Conservation (phyloP, 2,797 vertebrate species). For the Pygocentrus nattereri region DNA sequence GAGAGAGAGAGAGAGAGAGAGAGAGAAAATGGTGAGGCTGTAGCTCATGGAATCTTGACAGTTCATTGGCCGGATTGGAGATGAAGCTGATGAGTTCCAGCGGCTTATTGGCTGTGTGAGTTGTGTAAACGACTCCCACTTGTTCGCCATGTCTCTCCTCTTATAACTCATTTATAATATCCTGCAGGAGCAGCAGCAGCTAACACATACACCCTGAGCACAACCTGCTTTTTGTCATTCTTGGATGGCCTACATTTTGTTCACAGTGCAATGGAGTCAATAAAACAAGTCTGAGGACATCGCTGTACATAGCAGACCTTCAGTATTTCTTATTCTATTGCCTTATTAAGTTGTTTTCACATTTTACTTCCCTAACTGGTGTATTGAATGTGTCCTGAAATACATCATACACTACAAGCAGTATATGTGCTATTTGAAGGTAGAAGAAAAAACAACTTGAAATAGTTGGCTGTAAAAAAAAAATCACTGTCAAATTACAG, state of each 20-base stretch:
- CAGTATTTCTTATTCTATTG: not conserved
- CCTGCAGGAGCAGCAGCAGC: not conserved
- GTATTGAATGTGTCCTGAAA: no score
- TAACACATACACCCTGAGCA: conserved; percentile 7
- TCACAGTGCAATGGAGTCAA: conserved; percentile 14
- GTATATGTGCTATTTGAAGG: no score
- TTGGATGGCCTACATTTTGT: conserved; percentile 10
- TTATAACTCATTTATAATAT: not conserved
- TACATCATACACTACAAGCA: no score
- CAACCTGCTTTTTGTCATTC: conserved; percentile 12
- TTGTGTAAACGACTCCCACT: conserved; percentile 13
- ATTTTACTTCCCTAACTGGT: not conserved
- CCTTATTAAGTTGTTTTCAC: not conserved
- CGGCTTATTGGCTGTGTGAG: conserved; percentile 31
- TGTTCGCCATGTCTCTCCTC: not conserved
- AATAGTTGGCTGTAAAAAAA: no score
- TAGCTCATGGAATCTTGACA: conserved; percentile 43
- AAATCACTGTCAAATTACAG: no score
- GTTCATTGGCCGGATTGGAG: conserved; percentile 41
- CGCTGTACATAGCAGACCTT: not conserved
- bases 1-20: no score
- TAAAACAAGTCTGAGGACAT: conserved; percentile 17
- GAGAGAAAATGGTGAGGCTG: conserved; percentile 33
- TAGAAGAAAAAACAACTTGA: no score
- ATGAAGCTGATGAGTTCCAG: conserved; percentile 29